These are phyloP conservation scores for Exephanes ischioxanthus DNA, from an alignment of 2,888 invertebrate species.

Conservation along the genomic window DNA sequence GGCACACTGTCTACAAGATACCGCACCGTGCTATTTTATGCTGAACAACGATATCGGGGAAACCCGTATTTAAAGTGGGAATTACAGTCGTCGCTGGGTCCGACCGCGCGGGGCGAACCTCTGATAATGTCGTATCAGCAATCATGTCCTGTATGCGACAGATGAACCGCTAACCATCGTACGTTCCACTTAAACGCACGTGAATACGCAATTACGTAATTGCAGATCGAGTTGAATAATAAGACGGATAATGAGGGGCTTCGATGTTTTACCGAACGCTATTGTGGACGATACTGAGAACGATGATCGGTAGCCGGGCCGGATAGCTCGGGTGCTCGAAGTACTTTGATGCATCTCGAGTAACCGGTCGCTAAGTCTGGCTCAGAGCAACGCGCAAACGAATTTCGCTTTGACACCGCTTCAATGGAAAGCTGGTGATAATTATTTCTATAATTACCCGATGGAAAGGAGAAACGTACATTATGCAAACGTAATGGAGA, in stretches of 20 bases:
- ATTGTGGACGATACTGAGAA: neutral
- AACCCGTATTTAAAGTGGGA: constrained; percentile 56
- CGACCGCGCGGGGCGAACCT: constrained; percentile 25
- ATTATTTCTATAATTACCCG: neutral
- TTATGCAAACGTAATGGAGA: neutral
- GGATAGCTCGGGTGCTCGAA: neutral
- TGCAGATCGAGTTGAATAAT: constrained; percentile 35
- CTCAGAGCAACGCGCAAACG: neutral
- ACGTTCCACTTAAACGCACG: constrained; percentile 64
- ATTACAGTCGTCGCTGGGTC: constrained; percentile 50
- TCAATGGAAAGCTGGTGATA: neutral
- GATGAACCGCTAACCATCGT: constrained; percentile 62
- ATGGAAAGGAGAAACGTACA: neutral
- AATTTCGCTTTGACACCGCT: neutral
- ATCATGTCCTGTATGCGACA: constrained; percentile 41
- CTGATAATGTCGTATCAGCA: constrained; percentile 45
- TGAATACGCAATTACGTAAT: constrained; percentile 58
- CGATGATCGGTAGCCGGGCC: neutral
- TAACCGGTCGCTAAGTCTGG: neutral
- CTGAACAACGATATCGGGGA: constrained; percentile 42
- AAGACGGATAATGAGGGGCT: constrained; percentile 29
- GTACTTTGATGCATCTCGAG: neutral
- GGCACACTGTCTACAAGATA: constrained; percentile 22
- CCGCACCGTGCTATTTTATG: constrained; percentile 27
- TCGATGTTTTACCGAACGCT: constrained; percentile 5